Percentiles rank a stretch among this genome's conserved stretches.
Evolutionary conservation across 2,797 vertebrate genomes (phyloP).

Genomic region (Pyrocephalus nanus): DNA sequence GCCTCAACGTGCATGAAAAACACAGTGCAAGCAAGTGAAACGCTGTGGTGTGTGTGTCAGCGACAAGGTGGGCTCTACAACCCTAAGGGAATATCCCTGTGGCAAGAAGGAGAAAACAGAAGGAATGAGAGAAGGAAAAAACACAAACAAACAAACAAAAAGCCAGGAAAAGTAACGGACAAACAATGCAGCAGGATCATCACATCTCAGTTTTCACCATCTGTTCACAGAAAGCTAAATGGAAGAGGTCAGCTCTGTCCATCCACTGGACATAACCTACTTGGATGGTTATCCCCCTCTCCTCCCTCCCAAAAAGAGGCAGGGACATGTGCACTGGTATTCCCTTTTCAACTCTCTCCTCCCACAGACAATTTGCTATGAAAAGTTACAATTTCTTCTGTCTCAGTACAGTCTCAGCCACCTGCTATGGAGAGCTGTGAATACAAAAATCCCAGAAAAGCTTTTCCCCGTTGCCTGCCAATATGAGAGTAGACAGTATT

Average conservation of each 20-base stretch:
- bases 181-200: constrained; percentile 61
- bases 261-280: background rate
- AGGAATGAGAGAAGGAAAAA: constrained; percentile 68
- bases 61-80: constrained; percentile 70
- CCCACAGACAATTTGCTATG: background rate
- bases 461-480: background rate
- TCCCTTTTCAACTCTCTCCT: background rate
- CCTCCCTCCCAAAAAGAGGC: background rate
- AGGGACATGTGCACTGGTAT: background rate
- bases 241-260: background rate
- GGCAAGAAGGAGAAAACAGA: constrained; percentile 68
- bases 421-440: background rate
- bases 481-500: background rate
- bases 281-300: background rate
- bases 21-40: constrained; percentile 77
- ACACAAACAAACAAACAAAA: constrained; percentile 61
- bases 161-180: constrained; percentile 66
- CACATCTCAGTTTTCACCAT: constrained; percentile 29
- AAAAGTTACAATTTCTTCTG: background rate
- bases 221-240: constrained; percentile 34
- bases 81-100: constrained; percentile 57
- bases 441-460: background rate
- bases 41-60: constrained; percentile 58
- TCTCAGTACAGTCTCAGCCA: background rate
- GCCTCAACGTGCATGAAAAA: constrained; percentile 82